Evolutionary conservation across 1,140 invertebrate genomes (phyloP), one percentile per base, ranked within the genome.

Genomic region (Drosophila persimilis): DNA sequence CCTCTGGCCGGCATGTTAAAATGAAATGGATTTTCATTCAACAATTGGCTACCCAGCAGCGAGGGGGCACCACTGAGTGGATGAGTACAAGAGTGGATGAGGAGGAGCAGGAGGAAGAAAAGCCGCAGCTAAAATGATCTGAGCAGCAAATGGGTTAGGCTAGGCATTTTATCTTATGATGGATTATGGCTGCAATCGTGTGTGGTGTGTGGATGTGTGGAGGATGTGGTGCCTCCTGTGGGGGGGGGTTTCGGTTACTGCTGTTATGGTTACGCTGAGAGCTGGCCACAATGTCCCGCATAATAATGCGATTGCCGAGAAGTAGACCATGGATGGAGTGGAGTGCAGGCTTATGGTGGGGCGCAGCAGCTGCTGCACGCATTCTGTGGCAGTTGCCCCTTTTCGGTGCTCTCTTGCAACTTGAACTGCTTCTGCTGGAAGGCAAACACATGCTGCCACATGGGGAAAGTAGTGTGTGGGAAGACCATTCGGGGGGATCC

Each of bases 1-100:
- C 60, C 71, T 52, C 45, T 70, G 61, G 51, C 65, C 86, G 86
- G 70, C 79, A 90, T 80, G 89, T 89, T 88, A 90, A 90, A 90
- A 90, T 90, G 77, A 86, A 90, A 90, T 90, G 88, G 83, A 88
- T 90, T 90, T 90, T 73, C 79, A 73, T 88, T 80, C 81, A 90
- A 73, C 80, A 89, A 89, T 89, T 89, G 85, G 77, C 66, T 72
- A 58, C 44, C 61, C 29, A 7, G 29, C 29, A 57, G 59, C 47
- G 22, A 51, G 13, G 22, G 29, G 22, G 50, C 43, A 17, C 29
- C 8, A 39, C 9, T 39, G 35, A 13, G 9, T 35, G 31, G 31
- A 35, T 35, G 31, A 11, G 31, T 3, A 9, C 3, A 11, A 2
- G 9, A 39, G 11, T 4, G 11, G 29, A 8, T 8, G 7, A 3